A percentile compares a stretch with the other conserved stretches of the same genome.
Conservation (phyloP, 2,113 vertebrate species). For the Chloebia gouldiae region DNA sequence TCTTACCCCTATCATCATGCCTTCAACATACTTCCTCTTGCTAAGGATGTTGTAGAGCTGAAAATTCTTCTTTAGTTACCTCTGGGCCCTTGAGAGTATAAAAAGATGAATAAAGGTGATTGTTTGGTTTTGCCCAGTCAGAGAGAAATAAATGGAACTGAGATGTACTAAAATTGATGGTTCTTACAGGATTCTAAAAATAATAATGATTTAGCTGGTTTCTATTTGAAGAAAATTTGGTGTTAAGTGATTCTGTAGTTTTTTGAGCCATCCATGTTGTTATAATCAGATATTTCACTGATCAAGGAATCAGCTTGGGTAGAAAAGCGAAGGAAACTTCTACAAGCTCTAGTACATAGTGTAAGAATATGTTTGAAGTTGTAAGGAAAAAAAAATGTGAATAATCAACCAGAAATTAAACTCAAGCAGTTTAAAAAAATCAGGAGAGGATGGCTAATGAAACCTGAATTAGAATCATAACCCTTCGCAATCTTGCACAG, state of each 20-base stretch:
- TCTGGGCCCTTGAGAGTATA: not conserved
- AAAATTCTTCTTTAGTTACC: not conserved
- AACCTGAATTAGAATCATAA: not conserved
- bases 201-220: not conserved
- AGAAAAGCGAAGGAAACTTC: not conserved
- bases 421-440: not conserved
- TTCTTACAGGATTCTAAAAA: not conserved
- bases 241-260: not conserved
- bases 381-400: not conserved
- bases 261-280: not conserved
- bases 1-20: not conserved
- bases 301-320: not conserved
- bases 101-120: not conserved
- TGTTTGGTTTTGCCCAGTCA: not conserved
- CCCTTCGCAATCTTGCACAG: not conserved
- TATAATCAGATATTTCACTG: not conserved
- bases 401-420: not conserved
- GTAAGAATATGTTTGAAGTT: not conserved
- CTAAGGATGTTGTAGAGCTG: not conserved
- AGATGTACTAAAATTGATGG: not conserved
- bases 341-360: not conserved
- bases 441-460: not conserved
- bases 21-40: not conserved
- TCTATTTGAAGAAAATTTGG: not conserved
- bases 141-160: not conserved